Evolutionary conservation across 2,888 invertebrate genomes (phyloP), one percentile per base, ranked within the genome.

Genomic region (Urechis unicinctus): DNA sequence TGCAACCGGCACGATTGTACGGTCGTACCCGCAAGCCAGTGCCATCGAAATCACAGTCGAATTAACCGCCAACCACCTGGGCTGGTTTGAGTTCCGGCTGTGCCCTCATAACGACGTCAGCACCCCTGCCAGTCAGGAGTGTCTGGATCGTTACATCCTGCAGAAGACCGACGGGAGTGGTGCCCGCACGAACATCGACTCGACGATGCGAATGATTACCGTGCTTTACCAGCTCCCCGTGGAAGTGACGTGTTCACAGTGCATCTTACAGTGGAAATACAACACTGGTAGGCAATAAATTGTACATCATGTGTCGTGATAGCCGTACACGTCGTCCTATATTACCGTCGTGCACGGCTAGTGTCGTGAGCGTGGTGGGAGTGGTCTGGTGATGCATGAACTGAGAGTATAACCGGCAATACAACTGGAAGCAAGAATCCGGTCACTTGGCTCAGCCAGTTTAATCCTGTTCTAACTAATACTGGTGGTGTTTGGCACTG

Each of bases 231-330:
- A 48, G 46, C 55, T 63, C 3, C 63, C 63, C 3, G 22, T 24
- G 21, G 51, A 42, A 4, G 42, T 63, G 5, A 21, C 17, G 17
- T 63, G 63, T 42, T 44, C 43, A 13, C 61, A 62, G 47, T 63
- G 63, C 45, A 61, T 63, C 17, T 43, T 63, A 9, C 63, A 63
- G 30, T 63, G 63, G 63, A 63, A 62, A 25, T 63, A 60, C 26
- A 62, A 63, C 44, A 48, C 55, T 29, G 63, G 63, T 62, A 53
- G n/a, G n/a, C n/a, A n/a, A n/a, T n/a, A n/a, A n/a, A n/a, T n/a
- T n/a, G n/a, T n/a, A n/a, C n/a, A n/a, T n/a, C n/a, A n/a, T n/a
- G n/a, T n/a, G n/a, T n/a, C n/a, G n/a, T n/a, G n/a, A n/a, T n/a
- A n/a, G n/a, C n/a, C n/a, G n/a, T n/a, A n/a, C n/a, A n/a, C n/a